Conservation (phyloP, 2,113 vertebrate genomes). For the Laticauda laticaudata region DNA sequence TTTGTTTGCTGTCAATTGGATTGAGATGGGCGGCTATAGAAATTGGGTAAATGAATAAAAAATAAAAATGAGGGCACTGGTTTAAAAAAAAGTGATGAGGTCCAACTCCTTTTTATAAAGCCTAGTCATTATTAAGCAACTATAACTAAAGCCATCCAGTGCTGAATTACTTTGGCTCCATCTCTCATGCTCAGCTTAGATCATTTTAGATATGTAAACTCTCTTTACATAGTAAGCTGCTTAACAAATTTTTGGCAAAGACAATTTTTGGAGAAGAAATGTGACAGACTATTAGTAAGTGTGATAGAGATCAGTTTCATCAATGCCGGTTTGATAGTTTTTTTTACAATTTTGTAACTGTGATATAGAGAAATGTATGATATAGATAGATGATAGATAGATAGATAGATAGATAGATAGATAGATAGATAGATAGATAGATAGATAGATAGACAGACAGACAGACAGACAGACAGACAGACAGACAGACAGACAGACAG, state of each 20-base stretch:
- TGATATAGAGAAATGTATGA: background rate
- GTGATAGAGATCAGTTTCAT: background rate
- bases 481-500: too few species aligned
- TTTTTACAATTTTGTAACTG: background rate
- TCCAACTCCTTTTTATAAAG: background rate
- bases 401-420: too few species aligned
- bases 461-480: too few species aligned
- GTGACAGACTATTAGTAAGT: background rate
- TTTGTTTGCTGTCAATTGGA: too few species aligned
- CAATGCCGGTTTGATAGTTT: background rate
- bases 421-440: too few species aligned
- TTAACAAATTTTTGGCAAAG: background rate
- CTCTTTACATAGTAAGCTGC: background rate
- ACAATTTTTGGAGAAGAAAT: too few species aligned
- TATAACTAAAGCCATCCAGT: background rate
- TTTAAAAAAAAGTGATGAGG: background rate
- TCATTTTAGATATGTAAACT: background rate
- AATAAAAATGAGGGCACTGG: background rate
- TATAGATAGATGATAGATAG: too few species aligned
- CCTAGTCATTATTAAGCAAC: background rate
- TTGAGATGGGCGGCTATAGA: too few species aligned
- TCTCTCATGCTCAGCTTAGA: background rate
- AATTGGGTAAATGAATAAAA: too few species aligned
- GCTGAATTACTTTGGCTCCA: background rate
- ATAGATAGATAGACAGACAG: too few species aligned